These are phyloP conservation scores for Drosophila basisetae DNA, from an alignment of 2,888 invertebrate species.

Conservation along the genomic window DNA sequence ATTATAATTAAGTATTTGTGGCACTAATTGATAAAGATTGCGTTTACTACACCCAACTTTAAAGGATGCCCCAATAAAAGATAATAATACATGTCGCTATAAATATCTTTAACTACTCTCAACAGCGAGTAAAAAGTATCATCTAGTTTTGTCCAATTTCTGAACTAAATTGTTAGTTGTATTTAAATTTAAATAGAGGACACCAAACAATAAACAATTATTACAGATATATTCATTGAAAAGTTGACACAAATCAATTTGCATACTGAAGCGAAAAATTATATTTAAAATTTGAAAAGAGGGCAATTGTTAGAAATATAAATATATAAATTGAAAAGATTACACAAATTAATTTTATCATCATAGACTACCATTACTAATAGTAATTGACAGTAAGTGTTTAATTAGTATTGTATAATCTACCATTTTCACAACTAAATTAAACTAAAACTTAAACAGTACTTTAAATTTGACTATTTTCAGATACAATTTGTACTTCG, in stretches of 20 bases:
- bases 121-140: too few relatives aligned
- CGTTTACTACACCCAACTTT: background rate
- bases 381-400: background rate
- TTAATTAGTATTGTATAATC: background rate
- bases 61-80: background rate
- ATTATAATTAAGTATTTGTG: background rate
- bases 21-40: background rate
- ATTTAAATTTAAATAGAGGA: background rate
- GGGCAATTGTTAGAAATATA: background rate
- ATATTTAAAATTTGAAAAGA: background rate
- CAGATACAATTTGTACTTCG: background rate
- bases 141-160: too few relatives aligned
- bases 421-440: background rate
- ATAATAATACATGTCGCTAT: background rate
- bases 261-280: background rate
- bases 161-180: too few relatives aligned
- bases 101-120: too few relatives aligned
- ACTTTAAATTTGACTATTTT: background rate
- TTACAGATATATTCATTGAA: background rate
- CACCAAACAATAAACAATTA: background rate
- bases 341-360: background rate
- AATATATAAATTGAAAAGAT: background rate
- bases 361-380: background rate
- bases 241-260: background rate
- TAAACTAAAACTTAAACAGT: background rate